Base-by-base conservation (phyloP, 2,888 invertebrate species). In the Ypsolopha sequella region DNA sequence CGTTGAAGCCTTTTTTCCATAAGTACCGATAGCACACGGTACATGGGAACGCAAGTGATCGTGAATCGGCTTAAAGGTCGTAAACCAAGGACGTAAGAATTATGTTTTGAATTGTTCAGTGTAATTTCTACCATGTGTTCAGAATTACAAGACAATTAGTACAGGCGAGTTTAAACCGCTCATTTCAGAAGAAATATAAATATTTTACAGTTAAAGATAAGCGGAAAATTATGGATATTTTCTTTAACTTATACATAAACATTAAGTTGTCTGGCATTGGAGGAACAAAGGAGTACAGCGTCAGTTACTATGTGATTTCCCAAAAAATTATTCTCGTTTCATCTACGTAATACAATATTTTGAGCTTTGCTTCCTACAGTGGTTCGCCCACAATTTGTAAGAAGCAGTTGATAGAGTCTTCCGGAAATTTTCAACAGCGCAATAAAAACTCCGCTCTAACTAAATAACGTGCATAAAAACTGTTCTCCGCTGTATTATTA, bases 401-500 rank as follows among this genome's bases (percentile, higher is more conserved):
- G 68, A 66, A 63, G 62, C 73, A 74, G 72, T 76, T 72, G 69
- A 64, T 65, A 65, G 46, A 67, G 70, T 70, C 76, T 76, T 78
- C 74, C 69, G 73, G 73, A 70, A 70, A 67, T 69, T 72, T 71
- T 67, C 62, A 65, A 68, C 66, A 66, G 60, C 60, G 63, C 60
- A 64, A 59, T 58, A 78, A 78, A 78, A 80, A 70, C 61, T 67
- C 63, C 60, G 60, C 69, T 65, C 68, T 72, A 24, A 46, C 61
- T 69, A 68, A 56, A 73, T 74, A 82, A 76, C 76, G 71, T 75
- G 69, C 66, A 61, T 81, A 86, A 85, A 86, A 86, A 86, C 80
- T 80, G 73, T 77, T 78, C 70, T 68, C 74, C 68, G 70, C 75
- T 80, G 77, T 80, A 82, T 80, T 80, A 81, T 82, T 80, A 84